Evolutionary conservation across 2,797 vertebrate genomes (phyloP), one percentile per base, ranked within the genome.

Genomic region (Sebastes oblongus): DNA sequence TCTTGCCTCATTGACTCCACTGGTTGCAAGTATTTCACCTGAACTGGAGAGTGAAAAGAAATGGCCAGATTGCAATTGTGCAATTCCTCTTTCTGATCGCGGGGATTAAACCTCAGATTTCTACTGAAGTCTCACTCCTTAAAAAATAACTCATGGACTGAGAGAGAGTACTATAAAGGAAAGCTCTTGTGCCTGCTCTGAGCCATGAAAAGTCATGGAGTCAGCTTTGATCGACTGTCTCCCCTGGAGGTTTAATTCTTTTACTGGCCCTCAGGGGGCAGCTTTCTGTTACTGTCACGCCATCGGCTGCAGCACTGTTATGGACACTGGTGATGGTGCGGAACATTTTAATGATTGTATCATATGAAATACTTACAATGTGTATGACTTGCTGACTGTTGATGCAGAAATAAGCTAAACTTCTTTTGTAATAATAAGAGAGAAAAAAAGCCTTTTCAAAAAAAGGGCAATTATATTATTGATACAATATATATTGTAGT

Each of bases 1-100:
- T 95, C 96, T 78, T 99, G 98, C 86, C 90, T 96, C 85, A 98
- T 98, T n/a, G 98, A 99, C 93, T 99, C 98, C 46, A 98, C 98
- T 56, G 96, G 96, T 83, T 99, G 98, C 88, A 97, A 97, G 24
- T 98, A 97, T 91, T 98, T 98, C 94, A 98, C 97, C 88, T 98
- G 97, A 98, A 75, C 81, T 66, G n/a, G 22, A 46, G 66, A 13
- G 58, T n/a, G 2, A n/a, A 10, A 1, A 9, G 14, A 2, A 0
- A 86, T 78, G 72, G 62, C 54, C 74, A 80, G 36, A 27, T 25
- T 85, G 84, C 74, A 84, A 84, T 36, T 80, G 78, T 82, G 68
- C 75, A 83, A 25, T 60, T 83, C 30, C 59, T 86, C 56, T 66
- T 54, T 75, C 34, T 84, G 80, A 83, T 80, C 20, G 42, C 3